Percentiles rank a stretch among this genome's conserved stretches.
These are phyloP conservation scores for Euphydryas editha DNA, from an alignment of 2,888 invertebrate species.

Conservation along the genomic window DNA sequence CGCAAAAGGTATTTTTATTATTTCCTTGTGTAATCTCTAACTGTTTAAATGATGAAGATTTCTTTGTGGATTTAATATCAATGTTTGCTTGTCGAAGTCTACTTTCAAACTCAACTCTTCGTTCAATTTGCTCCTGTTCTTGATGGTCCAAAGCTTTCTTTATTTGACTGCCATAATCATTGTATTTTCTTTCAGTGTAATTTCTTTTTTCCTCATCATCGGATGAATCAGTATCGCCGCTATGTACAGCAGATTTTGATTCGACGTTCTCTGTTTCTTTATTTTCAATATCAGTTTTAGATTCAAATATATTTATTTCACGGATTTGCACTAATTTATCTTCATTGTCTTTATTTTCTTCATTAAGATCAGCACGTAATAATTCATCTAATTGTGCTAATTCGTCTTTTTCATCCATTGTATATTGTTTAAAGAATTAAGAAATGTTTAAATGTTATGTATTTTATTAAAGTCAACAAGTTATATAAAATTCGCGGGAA, in stretches of 20 bases:
- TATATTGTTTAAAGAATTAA: conserved; percentile 16
- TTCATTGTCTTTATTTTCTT: conserved; percentile 44
- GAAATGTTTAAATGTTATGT: background rate
- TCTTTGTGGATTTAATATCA: conserved; percentile 61
- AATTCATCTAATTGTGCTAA: conserved; percentile 74
- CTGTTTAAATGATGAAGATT: conserved; percentile 55
- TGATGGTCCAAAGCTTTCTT: conserved; percentile 84
- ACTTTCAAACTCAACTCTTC: conserved; percentile 70
- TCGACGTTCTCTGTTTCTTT: conserved; percentile 19
- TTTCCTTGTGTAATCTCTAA: conserved; percentile 41
- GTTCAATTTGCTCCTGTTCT: conserved; percentile 63
- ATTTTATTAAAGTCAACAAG: background rate
- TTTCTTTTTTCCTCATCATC: conserved; percentile 92
- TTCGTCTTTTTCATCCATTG: conserved; percentile 66
- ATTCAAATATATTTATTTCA: conserved; percentile 70
- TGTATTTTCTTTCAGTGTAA: conserved; percentile 88
- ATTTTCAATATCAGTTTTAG: conserved; percentile 40
- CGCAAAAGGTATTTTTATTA: conserved; percentile 58
- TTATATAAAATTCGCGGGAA: conserved; percentile 4
- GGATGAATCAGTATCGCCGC: conserved; percentile 88
- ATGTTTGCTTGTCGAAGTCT: conserved; percentile 71
- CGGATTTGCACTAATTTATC: conserved; percentile 41
- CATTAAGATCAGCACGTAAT: conserved; percentile 66
- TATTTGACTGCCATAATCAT: conserved; percentile 87
- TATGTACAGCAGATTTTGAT: conserved; percentile 72